Base-by-base conservation (phyloP, 2,113 vertebrate genomes). In the Triplophysa dalaica region DNA sequence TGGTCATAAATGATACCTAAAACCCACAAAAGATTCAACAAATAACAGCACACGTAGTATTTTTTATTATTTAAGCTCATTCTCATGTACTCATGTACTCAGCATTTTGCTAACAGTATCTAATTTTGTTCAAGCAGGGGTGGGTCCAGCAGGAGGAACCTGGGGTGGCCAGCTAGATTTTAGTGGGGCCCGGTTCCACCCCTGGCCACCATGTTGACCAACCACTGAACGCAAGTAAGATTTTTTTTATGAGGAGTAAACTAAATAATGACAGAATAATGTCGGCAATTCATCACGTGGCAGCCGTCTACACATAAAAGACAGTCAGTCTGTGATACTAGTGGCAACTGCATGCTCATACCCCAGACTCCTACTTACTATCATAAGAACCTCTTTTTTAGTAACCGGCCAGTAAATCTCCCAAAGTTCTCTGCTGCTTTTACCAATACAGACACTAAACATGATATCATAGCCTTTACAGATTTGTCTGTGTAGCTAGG, bases 331-430 rank as follows among this genome's bases (percentile, higher is more conserved):
- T 74, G 41, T 70, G 17, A 58, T 29, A 63, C 8, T 17, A 54
- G 54, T 8, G 38, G 48, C 33, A 75, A 43, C 65, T 24, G 21
- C 38, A 45, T 66, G 45, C 70, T 75, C 17, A 22, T 26, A 38
- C 64, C 38, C 24, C n/a, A 70, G 58, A 64, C 65, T 22, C 58
- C 67, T 64, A 26, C 54, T 41, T 21, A 58, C 24, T 82, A 58
- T 70, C 62, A 69, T 33, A 45, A 26, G 7, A 9, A 62, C 11
- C 13, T 1, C 13, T 26, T 75, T 38, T 82, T 75, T 33, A 26
- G 29, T 14, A 24, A 33, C 22, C 12, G 16, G 33, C 33, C 54
- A 38, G 12, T 77, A 81, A 45, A 77, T 45, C 58, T 17, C 6
- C 41, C 24, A 22, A 16, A 52, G 54, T 72, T 64, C n/a, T 70